Percentiles rank a stretch among this genome's conserved stretches.
phyloP scores from a whole-genome alignment of 2,888 invertebrate genomes.

The Piscicola geometra region DNA sequence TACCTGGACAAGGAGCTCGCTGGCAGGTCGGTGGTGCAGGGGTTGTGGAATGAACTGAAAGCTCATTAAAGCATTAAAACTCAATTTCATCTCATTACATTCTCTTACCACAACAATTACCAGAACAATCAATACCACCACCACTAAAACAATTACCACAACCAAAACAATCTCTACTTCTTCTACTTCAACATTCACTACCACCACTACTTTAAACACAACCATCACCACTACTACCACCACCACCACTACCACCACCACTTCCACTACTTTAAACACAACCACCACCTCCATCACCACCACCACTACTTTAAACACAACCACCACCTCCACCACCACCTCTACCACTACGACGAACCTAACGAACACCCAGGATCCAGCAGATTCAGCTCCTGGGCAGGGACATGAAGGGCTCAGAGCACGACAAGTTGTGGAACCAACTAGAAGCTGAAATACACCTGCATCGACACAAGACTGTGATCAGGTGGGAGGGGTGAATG shows the following conservation, averaged over 20 bases:
- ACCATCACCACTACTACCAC: no score
- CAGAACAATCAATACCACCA: neutral
- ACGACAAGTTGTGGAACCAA: conserved; percentile 75
- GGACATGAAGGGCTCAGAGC: conserved; percentile 73
- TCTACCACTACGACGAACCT: no score
- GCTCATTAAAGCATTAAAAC: no score
- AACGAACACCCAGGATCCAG: conserved; percentile 77
- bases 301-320: neutral
- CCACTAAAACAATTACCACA: no score
- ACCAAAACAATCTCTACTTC: neutral
- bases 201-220: no score
- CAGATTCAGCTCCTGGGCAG: conserved; percentile 75
- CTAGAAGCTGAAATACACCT: conserved; percentile 79
- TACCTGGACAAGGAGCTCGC: conserved; percentile 80
- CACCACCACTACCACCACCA: neutral
- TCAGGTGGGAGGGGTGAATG: no score
- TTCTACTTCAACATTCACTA: neutral
- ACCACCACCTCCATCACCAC: no score
- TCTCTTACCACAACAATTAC: neutral
- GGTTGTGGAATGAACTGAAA: no score
- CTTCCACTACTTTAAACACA: no score
- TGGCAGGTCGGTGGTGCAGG: conserved; percentile 56
- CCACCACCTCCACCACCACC: neutral
- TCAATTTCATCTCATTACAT: neutral
- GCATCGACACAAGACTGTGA: conserved; percentile 60